phyloP scores from a whole-genome alignment of 1,140 invertebrate species.

The Latrodectus geometricus region DNA sequence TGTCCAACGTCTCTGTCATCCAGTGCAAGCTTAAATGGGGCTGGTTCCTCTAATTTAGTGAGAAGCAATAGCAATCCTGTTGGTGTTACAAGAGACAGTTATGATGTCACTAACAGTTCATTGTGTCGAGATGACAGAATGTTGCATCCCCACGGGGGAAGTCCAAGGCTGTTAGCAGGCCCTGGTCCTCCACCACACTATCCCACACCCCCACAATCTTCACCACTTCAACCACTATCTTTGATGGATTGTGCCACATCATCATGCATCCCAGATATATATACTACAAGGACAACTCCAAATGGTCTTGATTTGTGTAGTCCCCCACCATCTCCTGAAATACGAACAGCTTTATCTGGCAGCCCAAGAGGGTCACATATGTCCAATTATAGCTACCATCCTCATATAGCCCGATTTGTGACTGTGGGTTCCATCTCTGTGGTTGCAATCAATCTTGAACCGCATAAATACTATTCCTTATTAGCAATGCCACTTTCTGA shows the following conservation, averaged over 20 bases:
- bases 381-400: slow-evolving; percentile 64
- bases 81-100: slow-evolving; percentile 23
- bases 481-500: slow-evolving; percentile 84
- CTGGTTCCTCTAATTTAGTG: slow-evolving; percentile 27
- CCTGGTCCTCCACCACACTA: slow-evolving; percentile 60
- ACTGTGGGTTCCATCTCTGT: slow-evolving; percentile 81
- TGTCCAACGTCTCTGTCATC: slow-evolving; percentile 21
- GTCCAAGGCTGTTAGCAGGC: slow-evolving; percentile 46
- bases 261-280: slow-evolving; percentile 32
- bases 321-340: slow-evolving; percentile 57
- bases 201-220: slow-evolving; percentile 59
- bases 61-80: slow-evolving; percentile 39
- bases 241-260: slow-evolving; percentile 39
- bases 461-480: slow-evolving; percentile 81
- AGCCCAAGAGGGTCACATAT: slow-evolving; percentile 32
- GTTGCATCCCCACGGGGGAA: slow-evolving; percentile 30
- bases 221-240: slow-evolving; percentile 56
- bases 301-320: slow-evolving; percentile 53
- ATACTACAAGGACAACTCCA: slow-evolving; percentile 22
- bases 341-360: slow-evolving; percentile 27
- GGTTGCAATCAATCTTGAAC: slow-evolving; percentile 87
- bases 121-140: slow-evolving; percentile 36
- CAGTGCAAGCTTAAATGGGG: slow-evolving; percentile 22
- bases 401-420: slow-evolving; percentile 81
- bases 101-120: slow-evolving; percentile 19